Percentiles rank a stretch among this genome's conserved stretches.
phyloP scores from a whole-genome alignment of 2,888 invertebrate genomes.

The Nomada ruficornis region DNA sequence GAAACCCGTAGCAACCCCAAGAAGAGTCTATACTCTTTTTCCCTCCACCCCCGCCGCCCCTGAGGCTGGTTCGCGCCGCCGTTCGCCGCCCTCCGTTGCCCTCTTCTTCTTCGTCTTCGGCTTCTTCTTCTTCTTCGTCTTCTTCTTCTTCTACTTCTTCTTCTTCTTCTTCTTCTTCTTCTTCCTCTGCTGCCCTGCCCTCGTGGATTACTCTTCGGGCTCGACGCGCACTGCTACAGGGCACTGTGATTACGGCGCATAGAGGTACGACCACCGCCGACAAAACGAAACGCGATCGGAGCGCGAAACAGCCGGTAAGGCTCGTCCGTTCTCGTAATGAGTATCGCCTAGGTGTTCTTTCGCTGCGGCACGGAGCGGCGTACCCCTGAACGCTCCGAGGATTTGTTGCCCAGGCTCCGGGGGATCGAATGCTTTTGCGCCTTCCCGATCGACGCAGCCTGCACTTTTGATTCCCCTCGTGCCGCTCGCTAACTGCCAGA shows the following conservation, averaged over 20 bases:
- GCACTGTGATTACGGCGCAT: conserved; percentile 82
- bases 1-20: conserved; percentile 51
- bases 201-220: conserved; percentile 68
- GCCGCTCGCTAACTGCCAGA: conserved; percentile 27
- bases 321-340: conserved; percentile 68
- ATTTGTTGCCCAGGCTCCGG: conserved; percentile 51
- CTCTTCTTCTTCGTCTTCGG: conserved; percentile 18
- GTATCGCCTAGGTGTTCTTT: conserved; percentile 64
- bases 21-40: conserved; percentile 36
- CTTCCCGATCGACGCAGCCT: conserved; percentile 44
- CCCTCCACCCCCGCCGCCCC: conserved; percentile 23
- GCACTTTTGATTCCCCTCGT: conserved; percentile 41
- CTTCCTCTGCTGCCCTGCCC: conserved; percentile 57
- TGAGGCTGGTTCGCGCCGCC: conserved; percentile 26
- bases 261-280: conserved; percentile 79
- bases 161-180: conserved; percentile 24
- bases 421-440: conserved; percentile 37
- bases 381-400: conserved; percentile 21
- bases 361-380: conserved; percentile 10
- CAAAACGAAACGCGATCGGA: conserved; percentile 78
- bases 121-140: conserved; percentile 1
- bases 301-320: conserved; percentile 62
- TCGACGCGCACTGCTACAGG: conserved; percentile 77
- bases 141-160: conserved; percentile 26
- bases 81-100: conserved; percentile 49